Evolutionary conservation across 2,888 invertebrate genomes (phyloP).

Genomic region (Drosophila austrosaltans): DNA sequence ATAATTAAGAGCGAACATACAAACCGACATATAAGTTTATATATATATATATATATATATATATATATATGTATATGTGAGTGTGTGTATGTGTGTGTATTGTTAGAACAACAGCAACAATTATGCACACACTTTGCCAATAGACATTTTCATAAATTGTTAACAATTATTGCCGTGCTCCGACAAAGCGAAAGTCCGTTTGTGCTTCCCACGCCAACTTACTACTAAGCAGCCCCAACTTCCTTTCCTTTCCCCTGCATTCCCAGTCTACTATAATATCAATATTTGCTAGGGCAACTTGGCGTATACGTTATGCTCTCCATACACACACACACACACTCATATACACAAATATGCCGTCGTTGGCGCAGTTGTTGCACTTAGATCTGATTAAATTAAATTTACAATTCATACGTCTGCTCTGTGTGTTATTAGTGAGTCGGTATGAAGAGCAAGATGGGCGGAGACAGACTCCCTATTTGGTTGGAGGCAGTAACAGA

Average conservation of each 20-base stretch:
- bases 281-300: constrained; percentile 54
- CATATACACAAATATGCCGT: constrained; percentile 33
- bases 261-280: constrained; percentile 40
- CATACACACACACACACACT: constrained; percentile 19
- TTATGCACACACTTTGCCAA: constrained; percentile 47
- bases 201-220: constrained; percentile 19
- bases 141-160: constrained; percentile 73
- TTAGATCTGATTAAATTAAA: constrained; percentile 72
- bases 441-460: constrained; percentile 13
- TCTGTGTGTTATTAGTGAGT: constrained; percentile 25
- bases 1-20: constrained; percentile 57
- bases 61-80: constrained; percentile 3
- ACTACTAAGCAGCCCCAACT: constrained; percentile 12
- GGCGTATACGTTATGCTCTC: constrained; percentile 51
- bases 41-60: too few species aligned
- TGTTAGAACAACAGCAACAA: constrained; percentile 40
- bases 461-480: constrained; percentile 1
- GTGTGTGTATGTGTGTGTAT: constrained; percentile 24
- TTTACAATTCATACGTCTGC: constrained; percentile 65
- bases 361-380: constrained; percentile 52
- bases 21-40: background rate
- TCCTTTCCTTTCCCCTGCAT: constrained; percentile 2
- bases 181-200: constrained; percentile 51
- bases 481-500: constrained; percentile 8
- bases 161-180: constrained; percentile 60